Conservation (phyloP, 2,113 vertebrate genomes). For the Verasper variegatus region DNA sequence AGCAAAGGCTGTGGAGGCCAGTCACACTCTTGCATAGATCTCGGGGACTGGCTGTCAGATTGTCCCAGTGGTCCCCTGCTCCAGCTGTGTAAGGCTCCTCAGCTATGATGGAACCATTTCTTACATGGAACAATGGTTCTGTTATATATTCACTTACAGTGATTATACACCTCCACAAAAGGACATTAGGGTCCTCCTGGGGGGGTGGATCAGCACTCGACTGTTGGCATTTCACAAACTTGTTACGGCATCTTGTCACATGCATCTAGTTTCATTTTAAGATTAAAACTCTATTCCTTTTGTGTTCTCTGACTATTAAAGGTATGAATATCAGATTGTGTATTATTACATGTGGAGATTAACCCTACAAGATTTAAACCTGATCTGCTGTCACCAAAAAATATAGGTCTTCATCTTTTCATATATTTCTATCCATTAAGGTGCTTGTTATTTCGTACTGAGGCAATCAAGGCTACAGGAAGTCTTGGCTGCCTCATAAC, state of each 20-base stretch:
- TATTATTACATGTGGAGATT: no score
- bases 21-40: constrained; percentile 51
- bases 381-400: no score
- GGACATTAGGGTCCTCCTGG: constrained; percentile 1
- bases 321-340: no score
- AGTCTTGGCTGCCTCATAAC: no score
- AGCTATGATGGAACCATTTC: constrained; percentile 41
- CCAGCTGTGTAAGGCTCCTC: constrained; percentile 38
- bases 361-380: no score
- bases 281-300: no score
- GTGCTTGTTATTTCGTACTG: no score
- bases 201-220: constrained; percentile 11
- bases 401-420: no score
- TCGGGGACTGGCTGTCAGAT: constrained; percentile 50
- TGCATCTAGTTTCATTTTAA: no score
- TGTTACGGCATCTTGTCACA: not conserved
- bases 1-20: constrained; percentile 41
- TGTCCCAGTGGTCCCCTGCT: constrained; percentile 51
- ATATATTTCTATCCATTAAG: no score
- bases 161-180: constrained; percentile 17
- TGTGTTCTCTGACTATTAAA: no score
- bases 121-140: constrained; percentile 42
- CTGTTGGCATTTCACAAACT: not conserved
- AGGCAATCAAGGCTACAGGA: no score
- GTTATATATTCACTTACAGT: not conserved